Evolutionary conservation across 2,113 vertebrate species (phyloP).

Genomic region (Ceyx melanurus): DNA sequence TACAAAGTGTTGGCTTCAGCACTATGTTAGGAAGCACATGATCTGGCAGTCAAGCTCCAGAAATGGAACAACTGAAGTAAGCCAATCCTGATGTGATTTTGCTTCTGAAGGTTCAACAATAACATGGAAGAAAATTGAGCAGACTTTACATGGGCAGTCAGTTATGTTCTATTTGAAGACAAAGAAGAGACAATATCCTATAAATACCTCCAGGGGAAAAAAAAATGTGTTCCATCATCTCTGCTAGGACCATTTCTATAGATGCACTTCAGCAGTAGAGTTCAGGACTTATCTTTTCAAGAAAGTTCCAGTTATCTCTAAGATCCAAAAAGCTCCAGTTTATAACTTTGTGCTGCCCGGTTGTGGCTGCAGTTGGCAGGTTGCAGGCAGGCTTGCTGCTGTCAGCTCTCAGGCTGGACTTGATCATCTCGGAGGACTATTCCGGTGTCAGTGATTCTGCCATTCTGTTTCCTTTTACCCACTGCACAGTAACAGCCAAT

Average conservation of each 20-base stretch:
- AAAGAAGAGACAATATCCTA: accelerated
- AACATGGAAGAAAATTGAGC: not conserved
- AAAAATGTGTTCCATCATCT: not conserved
- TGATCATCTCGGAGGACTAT: too few species aligned
- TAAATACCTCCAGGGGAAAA: not conserved
- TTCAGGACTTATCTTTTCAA: not conserved
- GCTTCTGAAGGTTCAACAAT: not conserved
- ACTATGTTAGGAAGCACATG: not conserved
- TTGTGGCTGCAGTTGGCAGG: not conserved
- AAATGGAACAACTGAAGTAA: not conserved
- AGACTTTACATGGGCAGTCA: not conserved
- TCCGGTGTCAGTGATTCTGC: too few species aligned
- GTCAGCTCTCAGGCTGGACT: too few species aligned
- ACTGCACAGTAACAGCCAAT: accelerated
- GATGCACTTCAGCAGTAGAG: not conserved
- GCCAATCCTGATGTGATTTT: not conserved
- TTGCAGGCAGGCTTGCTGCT: too few species aligned
- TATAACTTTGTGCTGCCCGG: not conserved
- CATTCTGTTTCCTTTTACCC: not conserved
- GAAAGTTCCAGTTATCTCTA: not conserved
- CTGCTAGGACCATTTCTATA: not conserved
- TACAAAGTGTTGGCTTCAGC: not conserved
- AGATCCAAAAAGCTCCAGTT: not conserved
- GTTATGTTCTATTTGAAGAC: not conserved
- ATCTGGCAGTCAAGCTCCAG: not conserved